These are phyloP conservation scores for Scaptodrosophila latifasciaeformis DNA, from an alignment of 2,888 invertebrate genomes.

Conservation along the genomic window DNA sequence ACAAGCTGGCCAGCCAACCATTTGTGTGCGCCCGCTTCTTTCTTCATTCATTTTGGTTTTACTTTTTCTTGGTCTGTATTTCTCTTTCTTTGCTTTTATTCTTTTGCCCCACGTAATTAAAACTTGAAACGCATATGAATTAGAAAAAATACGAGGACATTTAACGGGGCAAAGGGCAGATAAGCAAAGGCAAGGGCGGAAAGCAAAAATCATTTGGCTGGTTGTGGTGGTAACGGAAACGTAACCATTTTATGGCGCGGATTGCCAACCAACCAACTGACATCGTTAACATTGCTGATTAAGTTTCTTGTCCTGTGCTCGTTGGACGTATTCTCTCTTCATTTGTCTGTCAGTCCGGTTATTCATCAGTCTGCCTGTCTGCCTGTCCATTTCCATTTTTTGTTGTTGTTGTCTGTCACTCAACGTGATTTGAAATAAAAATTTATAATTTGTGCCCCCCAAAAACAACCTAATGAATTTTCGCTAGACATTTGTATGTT, in stretches of 20 bases:
- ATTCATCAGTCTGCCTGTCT: neutral
- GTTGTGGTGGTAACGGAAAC: constrained; percentile 24
- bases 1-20: constrained; percentile 29
- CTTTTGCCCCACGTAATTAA: constrained; percentile 70
- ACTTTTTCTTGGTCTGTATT: neutral
- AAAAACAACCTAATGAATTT: neutral
- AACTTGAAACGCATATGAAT: constrained; percentile 74
- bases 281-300: constrained; percentile 72
- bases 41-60: constrained; percentile 23
- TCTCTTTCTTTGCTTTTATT: constrained; percentile 1
- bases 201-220: neutral
- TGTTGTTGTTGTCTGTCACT: constrained; percentile 43
- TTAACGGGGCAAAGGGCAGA: constrained; percentile 14
- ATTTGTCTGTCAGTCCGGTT: neutral
- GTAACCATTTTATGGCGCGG: constrained; percentile 46
- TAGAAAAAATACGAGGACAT: constrained; percentile 58
- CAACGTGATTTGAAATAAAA: constrained; percentile 68
- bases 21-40: constrained; percentile 34
- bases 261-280: constrained; percentile 47
- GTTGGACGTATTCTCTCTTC: neutral
- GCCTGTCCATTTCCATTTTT: constrained; percentile 2
- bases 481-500: constrained; percentile 21
- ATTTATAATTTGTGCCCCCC: constrained; percentile 32
- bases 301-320: constrained; percentile 68
- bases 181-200: neutral